Percentiles rank a stretch among this genome's conserved stretches.
phyloP scores from a whole-genome alignment of 2,888 invertebrate species.

The Callimorpha dominula region DNA sequence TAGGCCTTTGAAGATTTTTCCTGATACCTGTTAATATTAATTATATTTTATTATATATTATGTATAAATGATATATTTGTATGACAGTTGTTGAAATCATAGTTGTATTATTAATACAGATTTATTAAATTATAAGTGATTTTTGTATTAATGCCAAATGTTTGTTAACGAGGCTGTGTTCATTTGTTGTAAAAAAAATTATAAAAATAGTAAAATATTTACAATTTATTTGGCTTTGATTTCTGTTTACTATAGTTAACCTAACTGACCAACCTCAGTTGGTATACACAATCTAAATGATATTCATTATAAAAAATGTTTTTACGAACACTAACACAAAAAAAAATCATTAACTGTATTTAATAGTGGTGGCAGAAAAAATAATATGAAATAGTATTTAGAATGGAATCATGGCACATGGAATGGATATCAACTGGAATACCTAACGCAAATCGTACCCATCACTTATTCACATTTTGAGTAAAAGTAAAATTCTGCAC shows the following conservation, averaged over 20 bases:
- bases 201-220: constrained; percentile 64
- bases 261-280: background rate
- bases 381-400: background rate
- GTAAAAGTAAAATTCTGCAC: background rate
- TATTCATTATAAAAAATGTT: background rate
- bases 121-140: constrained; percentile 51
- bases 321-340: background rate
- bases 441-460: background rate
- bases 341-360: background rate
- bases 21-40: constrained; percentile 51
- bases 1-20: constrained; percentile 61
- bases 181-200: constrained; percentile 58
- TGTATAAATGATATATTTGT: constrained; percentile 53
- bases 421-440: background rate
- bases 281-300: background rate
- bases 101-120: constrained; percentile 49
- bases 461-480: background rate
- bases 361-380: constrained; percentile 9
- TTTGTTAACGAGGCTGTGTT: constrained; percentile 64
- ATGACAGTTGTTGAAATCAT: constrained; percentile 52
- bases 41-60: constrained; percentile 40
- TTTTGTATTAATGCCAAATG: constrained; percentile 57
- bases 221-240: constrained; percentile 57
- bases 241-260: constrained; percentile 37
- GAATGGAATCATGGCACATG: background rate